These are phyloP conservation scores for Lucinisca nassula DNA, from an alignment of 2,888 invertebrate species.

Conservation along the genomic window DNA sequence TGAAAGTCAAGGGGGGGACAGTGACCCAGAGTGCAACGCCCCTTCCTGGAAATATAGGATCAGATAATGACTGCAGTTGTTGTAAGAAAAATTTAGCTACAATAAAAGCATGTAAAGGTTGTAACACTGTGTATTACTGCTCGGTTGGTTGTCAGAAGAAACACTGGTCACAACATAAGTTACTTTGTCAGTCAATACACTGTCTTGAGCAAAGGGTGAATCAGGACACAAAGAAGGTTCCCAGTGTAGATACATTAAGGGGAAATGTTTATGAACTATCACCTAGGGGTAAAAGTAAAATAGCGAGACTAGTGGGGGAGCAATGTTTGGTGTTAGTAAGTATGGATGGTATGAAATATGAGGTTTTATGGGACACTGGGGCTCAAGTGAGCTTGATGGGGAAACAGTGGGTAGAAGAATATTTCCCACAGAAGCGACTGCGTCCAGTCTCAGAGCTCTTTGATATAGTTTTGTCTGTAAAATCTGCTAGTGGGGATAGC, in stretches of 20 bases:
- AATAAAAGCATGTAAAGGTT: neutral
- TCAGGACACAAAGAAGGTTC: neutral
- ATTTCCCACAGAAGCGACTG: neutral
- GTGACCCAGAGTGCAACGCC: neutral
- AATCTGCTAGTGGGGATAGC: conserved; percentile 15
- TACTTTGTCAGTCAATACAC: neutral
- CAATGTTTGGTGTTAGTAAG: neutral
- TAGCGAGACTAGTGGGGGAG: neutral
- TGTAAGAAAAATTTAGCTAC: neutral
- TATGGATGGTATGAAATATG: neutral
- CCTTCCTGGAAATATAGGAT: neutral
- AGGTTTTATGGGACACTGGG: neutral
- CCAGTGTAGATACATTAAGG: neutral
- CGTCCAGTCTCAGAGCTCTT: neutral
- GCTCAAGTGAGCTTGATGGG: neutral
- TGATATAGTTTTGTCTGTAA: neutral
- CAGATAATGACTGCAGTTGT: neutral
- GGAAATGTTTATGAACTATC: neutral
- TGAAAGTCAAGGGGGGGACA: neutral
- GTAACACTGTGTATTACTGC: neutral
- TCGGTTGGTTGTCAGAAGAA: neutral
- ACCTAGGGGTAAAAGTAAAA: neutral
- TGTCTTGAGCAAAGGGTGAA: neutral
- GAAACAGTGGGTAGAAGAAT: neutral
- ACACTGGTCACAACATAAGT: neutral